Percentiles rank a stretch among this genome's conserved stretches.
Conservation (phyloP, 2,888 invertebrate species). For the Apamea sordens region DNA sequence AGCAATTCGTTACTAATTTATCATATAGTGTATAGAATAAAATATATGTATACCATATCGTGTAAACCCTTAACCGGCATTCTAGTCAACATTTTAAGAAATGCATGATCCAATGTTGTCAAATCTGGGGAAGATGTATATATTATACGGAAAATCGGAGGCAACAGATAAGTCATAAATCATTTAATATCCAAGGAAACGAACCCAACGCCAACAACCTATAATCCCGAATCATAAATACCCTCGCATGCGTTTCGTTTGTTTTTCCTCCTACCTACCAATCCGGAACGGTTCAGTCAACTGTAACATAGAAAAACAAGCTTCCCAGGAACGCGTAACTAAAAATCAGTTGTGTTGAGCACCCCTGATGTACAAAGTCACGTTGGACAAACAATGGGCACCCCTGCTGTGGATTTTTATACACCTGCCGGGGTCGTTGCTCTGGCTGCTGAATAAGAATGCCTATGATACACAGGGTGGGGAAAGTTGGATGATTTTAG, state of each 20-base stretch:
- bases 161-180: slow-evolving; percentile 3
- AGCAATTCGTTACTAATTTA: not conserved
- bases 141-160: not conserved
- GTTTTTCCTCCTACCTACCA: slow-evolving; percentile 21
- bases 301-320: slow-evolving; percentile 35
- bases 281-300: slow-evolving; percentile 28
- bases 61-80: not conserved
- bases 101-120: not conserved
- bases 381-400: slow-evolving; percentile 65
- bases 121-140: not conserved
- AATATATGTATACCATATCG: not conserved
- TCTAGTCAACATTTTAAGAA: not conserved
- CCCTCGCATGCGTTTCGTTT: slow-evolving; percentile 15
- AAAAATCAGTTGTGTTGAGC: slow-evolving; percentile 50
- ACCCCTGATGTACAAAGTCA: slow-evolving; percentile 58
- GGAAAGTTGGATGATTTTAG: not conserved
- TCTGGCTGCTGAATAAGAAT: slow-evolving; percentile 58
- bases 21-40: not conserved
- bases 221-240: slow-evolving; percentile 12
- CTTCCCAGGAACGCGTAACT: slow-evolving; percentile 35
- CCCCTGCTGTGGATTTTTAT: slow-evolving; percentile 64
- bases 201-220: not conserved
- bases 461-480: slow-evolving; percentile 58
- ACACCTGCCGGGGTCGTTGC: slow-evolving; percentile 68
- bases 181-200: not conserved